A percentile compares a stretch with the other conserved stretches of the same genome.
Conservation (phyloP, 2,797 vertebrate species). For the Lindbergichthys nudifrons region DNA sequence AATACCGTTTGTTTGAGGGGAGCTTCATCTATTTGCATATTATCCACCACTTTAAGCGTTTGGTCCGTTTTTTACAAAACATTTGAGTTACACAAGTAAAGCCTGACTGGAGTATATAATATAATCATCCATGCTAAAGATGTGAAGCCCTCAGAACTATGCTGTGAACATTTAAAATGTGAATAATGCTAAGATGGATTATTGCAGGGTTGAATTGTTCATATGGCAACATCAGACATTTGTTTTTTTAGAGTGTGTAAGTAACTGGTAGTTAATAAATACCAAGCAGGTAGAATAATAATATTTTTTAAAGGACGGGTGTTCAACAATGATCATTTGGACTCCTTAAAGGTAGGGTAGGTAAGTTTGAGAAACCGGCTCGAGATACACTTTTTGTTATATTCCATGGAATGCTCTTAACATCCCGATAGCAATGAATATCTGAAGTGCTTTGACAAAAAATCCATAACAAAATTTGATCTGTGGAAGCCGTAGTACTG, state of each 20-base stretch:
- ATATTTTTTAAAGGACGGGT: too few species aligned
- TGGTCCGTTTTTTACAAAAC: conserved; percentile 21
- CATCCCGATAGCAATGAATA: too few species aligned
- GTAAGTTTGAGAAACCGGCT: too few species aligned
- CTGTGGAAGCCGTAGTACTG: too few species aligned
- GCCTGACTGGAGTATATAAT: conserved; percentile 19
- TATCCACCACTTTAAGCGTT: background rate
- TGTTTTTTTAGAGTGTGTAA: background rate
- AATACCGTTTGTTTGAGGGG: background rate
- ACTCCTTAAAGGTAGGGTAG: too few species aligned
- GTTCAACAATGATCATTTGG: too few species aligned
- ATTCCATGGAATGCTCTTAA: too few species aligned
- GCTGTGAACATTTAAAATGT: conserved; percentile 3
- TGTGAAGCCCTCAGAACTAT: conserved; percentile 19
- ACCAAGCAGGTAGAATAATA: background rate
- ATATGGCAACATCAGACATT: background rate
- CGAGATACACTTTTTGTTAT: too few species aligned
- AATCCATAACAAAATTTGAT: too few species aligned
- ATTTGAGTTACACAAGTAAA: conserved; percentile 24
- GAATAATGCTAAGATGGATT: background rate
- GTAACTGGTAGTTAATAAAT: conserved; percentile 20
- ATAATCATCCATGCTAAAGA: conserved; percentile 5
- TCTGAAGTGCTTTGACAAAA: too few species aligned
- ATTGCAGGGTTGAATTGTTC: background rate
- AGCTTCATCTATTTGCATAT: background rate